Conservation (phyloP, 2,113 vertebrate genomes). For the Poicephalus meyeri region DNA sequence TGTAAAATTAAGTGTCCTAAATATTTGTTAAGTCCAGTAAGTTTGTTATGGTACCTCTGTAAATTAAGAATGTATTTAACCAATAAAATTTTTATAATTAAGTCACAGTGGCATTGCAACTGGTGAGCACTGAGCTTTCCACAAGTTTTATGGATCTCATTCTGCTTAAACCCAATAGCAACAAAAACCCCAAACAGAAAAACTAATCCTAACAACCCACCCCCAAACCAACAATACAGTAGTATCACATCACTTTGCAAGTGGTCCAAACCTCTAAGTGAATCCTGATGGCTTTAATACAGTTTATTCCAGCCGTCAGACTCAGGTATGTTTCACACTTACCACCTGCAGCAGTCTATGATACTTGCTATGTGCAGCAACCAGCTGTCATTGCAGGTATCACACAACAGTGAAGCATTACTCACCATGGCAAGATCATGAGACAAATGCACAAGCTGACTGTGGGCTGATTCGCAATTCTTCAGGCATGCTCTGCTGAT, state of each 20-base stretch:
- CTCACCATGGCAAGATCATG: accelerated
- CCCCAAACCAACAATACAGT: not conserved
- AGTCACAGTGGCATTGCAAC: not conserved
- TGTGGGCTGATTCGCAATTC: not conserved
- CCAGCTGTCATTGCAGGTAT: accelerated
- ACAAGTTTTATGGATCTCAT: not conserved
- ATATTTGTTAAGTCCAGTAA: conserved; percentile 15
- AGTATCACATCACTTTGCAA: accelerated
- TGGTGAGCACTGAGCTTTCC: not conserved
- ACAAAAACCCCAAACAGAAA: not conserved
- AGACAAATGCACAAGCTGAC: accelerated
- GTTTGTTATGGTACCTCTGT: conserved; percentile 54
- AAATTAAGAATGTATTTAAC: conserved; percentile 67
- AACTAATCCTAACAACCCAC: not conserved
- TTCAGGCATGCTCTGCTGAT: not conserved
- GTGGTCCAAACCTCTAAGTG: not conserved
- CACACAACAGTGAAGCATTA: accelerated
- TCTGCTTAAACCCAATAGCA: not conserved
- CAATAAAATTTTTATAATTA: conserved; percentile 63
- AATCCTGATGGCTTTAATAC: not conserved
- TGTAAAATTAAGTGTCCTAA: conserved; percentile 20
- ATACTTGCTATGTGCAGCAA: not conserved
- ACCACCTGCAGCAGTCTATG: accelerated
- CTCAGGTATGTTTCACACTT: accelerated
- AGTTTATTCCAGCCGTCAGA: not conserved